Conservation (phyloP, 2,888 invertebrate genomes). For the Drosophila mayaguana region DNA sequence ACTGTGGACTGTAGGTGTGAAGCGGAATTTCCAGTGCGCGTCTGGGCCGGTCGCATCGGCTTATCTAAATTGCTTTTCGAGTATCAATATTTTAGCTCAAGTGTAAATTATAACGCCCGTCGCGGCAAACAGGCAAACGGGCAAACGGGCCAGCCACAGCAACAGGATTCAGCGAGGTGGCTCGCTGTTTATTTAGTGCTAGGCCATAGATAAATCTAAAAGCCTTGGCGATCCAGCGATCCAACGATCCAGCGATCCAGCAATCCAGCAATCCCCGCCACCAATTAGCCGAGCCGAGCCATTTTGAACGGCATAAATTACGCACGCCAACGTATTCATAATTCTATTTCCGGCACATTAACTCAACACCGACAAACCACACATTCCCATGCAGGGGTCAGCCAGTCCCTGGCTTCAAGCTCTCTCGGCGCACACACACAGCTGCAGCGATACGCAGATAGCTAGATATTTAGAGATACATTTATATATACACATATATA, state of each 20-base stretch:
- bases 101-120: conserved; percentile 79
- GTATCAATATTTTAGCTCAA: conserved; percentile 84
- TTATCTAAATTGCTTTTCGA: conserved; percentile 84
- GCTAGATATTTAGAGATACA: conserved; percentile 9
- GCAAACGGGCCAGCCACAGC: conserved; percentile 6
- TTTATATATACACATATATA: neutral
- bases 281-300: conserved; percentile 36
- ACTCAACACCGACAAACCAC: conserved; percentile 43
- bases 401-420: conserved; percentile 20
- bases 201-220: conserved; percentile 78
- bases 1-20: conserved; percentile 72
- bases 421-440: neutral
- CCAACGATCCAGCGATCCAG: conserved; percentile 5
- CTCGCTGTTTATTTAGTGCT: conserved; percentile 72
- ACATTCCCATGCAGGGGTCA: conserved; percentile 56
- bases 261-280: conserved; percentile 14
- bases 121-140: conserved; percentile 1
- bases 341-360: conserved; percentile 81
- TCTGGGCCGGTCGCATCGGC: conserved; percentile 48
- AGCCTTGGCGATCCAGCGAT: conserved; percentile 52
- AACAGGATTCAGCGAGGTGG: conserved; percentile 26
- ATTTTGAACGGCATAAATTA: conserved; percentile 75
- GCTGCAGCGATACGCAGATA: neutral
- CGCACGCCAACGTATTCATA: conserved; percentile 80
- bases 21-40: conserved; percentile 80